Evolutionary conservation across 1,140 invertebrate genomes (phyloP).

Genomic region (Acromyrmex charruanus): DNA sequence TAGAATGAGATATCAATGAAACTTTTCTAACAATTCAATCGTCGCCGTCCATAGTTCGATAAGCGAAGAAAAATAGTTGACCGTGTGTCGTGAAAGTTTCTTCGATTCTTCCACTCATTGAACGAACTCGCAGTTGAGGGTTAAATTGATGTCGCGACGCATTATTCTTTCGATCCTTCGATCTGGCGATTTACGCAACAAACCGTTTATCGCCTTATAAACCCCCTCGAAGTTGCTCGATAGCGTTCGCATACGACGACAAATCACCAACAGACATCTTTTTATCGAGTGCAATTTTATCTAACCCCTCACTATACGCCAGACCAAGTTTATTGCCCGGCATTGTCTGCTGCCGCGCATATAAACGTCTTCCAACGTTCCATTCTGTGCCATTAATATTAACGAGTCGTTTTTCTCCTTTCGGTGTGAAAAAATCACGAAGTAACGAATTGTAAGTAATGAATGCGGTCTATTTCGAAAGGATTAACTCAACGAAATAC

Average conservation of each 20-base stretch:
- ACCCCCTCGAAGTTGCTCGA: constrained; percentile 3
- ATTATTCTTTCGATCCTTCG: constrained; percentile 15
- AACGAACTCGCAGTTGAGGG: not conserved
- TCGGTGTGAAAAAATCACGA: constrained; percentile 11
- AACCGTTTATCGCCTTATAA: constrained; percentile 30
- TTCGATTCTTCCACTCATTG: constrained; percentile 14
- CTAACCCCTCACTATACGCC: constrained; percentile 45
- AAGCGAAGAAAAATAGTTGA: constrained; percentile 12
- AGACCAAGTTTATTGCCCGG: constrained; percentile 64
- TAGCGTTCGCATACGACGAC: constrained; percentile 40
- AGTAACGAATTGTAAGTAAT: constrained; percentile 26
- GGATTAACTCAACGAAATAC: not conserved
- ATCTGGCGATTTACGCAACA: constrained; percentile 23
- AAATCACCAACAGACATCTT: constrained; percentile 70
- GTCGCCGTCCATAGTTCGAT: not conserved
- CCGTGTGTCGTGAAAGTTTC: not conserved
- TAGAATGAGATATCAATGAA: not conserved
- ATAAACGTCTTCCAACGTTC: constrained; percentile 67
- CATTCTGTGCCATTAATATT: constrained; percentile 67
- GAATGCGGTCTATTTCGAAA: not conserved
- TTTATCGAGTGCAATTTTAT: constrained; percentile 63
- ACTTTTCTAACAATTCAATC: constrained; percentile 38
- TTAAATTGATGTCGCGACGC: constrained; percentile 32
- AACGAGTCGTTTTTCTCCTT: constrained; percentile 44
- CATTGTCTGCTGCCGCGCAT: constrained; percentile 62